phyloP scores from a whole-genome alignment of 2,888 invertebrate genomes.

The Eristalis tenax region DNA sequence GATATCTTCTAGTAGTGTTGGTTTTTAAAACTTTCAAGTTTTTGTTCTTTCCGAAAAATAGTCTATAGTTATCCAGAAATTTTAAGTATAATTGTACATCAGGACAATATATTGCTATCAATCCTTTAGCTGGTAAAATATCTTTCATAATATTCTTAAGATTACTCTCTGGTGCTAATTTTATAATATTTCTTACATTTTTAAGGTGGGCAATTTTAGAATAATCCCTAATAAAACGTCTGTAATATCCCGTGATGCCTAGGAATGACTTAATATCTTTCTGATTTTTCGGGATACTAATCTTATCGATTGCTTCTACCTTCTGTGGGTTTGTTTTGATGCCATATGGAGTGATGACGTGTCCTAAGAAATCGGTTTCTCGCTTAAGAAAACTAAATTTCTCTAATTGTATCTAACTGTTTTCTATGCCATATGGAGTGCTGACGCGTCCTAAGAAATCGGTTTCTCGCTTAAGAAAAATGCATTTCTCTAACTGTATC shows the following conservation, averaged over 20 bases:
- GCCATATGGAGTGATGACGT: not conserved
- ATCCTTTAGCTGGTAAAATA: constrained; percentile 1
- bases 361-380: not conserved
- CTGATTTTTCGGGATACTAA: not conserved
- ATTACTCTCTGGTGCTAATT: constrained; percentile 8
- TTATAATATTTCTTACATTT: constrained; percentile 13
- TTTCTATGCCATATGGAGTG: not conserved
- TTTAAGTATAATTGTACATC: not conserved
- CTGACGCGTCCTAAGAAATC: not conserved
- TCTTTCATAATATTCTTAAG: not conserved
- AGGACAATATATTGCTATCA: constrained; percentile 11
- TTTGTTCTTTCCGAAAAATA: not conserved
- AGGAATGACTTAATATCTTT: too few relatives aligned
- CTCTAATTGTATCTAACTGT: too few relatives aligned
- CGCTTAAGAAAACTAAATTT: not conserved
- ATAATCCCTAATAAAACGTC: not conserved
- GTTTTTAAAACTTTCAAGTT: not conserved
- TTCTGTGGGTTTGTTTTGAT: not conserved
- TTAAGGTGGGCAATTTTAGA: not conserved
- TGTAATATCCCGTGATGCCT: not conserved
- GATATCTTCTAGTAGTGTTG: constrained; percentile 2
- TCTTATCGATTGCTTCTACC: not conserved
- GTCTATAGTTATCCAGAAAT: not conserved
- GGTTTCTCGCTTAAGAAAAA: not conserved
- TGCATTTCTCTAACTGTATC: not conserved